A percentile compares a stretch with the other conserved stretches of the same genome.
phyloP scores from a whole-genome alignment of 2,888 invertebrate genomes.

The Ceramica pisi region DNA sequence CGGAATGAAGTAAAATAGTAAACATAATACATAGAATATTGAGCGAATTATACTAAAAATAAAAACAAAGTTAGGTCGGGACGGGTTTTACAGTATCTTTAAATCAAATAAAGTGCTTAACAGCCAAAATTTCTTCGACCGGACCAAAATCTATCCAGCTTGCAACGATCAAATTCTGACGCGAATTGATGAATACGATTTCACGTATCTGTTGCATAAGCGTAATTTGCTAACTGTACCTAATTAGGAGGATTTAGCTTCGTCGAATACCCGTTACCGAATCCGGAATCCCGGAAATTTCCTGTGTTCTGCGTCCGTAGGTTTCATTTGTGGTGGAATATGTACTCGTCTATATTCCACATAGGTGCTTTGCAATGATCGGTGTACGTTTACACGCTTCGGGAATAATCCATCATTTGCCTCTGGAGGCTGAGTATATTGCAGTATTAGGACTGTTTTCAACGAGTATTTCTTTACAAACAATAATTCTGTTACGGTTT shows the following conservation, averaged over 20 bases:
- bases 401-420: not conserved
- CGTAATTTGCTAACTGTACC: slow-evolving; percentile 29
- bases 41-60: too few relatives aligned
- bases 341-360: not conserved
- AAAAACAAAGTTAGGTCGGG: too few relatives aligned
- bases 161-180: slow-evolving; percentile 13
- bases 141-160: not conserved
- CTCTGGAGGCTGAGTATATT: not conserved
- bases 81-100: too few relatives aligned
- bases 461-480: not conserved
- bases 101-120: not conserved
- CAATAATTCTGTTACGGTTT: not conserved
- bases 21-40: too few relatives aligned
- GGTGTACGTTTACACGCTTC: not conserved
- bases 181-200: slow-evolving; percentile 28
- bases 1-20: too few relatives aligned
- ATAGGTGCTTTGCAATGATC: not conserved
- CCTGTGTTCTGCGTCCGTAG: slow-evolving; percentile 22
- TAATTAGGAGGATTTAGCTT: slow-evolving; percentile 49
- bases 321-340: slow-evolving; percentile 32
- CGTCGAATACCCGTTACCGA: slow-evolving; percentile 27
- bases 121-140: not conserved
- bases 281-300: slow-evolving; percentile 36
- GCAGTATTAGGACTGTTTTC: not conserved
- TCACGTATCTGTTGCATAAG: slow-evolving; percentile 39